Evolutionary conservation across 2,113 vertebrate genomes (phyloP).

Genomic region (Corythoichthys intestinalis): DNA sequence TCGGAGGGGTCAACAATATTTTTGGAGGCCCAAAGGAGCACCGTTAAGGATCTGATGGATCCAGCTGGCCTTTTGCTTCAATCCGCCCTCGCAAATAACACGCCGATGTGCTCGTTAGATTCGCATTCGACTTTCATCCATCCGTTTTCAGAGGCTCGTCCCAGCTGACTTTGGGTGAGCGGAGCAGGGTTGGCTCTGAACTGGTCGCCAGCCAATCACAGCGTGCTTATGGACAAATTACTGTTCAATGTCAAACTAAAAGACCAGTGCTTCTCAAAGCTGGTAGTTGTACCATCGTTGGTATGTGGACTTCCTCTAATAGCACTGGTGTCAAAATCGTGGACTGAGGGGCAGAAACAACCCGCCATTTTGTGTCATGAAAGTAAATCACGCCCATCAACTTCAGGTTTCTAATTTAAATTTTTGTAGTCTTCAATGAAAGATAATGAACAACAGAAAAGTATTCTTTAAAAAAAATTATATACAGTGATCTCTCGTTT

Average conservation of each 20-base stretch:
- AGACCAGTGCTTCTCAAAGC: too few relatives aligned
- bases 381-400: too few relatives aligned
- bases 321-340: too few relatives aligned
- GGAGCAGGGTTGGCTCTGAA: neutral
- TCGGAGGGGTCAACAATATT: slow-evolving; percentile 32
- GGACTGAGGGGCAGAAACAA: too few relatives aligned
- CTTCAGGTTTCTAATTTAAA: too few relatives aligned
- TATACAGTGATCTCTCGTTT: too few relatives aligned
- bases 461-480: too few relatives aligned
- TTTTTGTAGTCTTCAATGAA: too few relatives aligned
- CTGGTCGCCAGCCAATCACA: neutral
- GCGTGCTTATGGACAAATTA: neutral
- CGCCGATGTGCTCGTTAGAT: slow-evolving; percentile 24
- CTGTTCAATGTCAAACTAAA: neutral
- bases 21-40: slow-evolving; percentile 36
- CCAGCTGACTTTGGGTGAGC: neutral
- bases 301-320: too few relatives aligned
- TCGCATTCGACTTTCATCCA: neutral
- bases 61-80: slow-evolving; percentile 36
- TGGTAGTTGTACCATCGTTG: too few relatives aligned
- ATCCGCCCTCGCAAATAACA: slow-evolving; percentile 29
- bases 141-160: neutral
- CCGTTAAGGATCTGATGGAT: slow-evolving; percentile 41
- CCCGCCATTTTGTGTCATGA: too few relatives aligned
- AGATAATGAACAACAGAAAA: too few relatives aligned